These are phyloP conservation scores for Spea multiplicata DNA, from an alignment of 2,113 vertebrate species.

Conservation along the genomic window DNA sequence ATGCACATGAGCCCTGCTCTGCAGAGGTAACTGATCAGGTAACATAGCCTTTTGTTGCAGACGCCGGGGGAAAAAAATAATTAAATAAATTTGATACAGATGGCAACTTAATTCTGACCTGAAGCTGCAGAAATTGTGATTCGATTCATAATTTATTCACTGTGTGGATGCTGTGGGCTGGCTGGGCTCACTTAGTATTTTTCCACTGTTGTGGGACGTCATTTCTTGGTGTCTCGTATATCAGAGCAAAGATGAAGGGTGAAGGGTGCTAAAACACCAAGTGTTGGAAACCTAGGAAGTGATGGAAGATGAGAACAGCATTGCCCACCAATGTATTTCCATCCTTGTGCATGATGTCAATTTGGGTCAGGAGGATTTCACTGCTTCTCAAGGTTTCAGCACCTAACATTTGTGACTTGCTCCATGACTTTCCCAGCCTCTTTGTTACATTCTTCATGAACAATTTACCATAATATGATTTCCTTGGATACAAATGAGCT, in stretches of 20 bases:
- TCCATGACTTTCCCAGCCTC: too few relatives aligned
- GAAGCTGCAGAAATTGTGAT: slow-evolving; percentile 33
- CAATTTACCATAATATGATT: too few relatives aligned
- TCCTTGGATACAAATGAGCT: too few relatives aligned
- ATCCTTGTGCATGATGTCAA: too few relatives aligned
- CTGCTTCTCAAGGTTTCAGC: too few relatives aligned
- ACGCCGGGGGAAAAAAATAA: slow-evolving; percentile 36
- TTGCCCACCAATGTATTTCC: background rate
- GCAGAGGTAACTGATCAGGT: slow-evolving; percentile 32
- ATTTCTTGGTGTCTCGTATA: slow-evolving; percentile 21
- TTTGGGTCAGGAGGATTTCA: too few relatives aligned
- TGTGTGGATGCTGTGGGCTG: slow-evolving; percentile 19
- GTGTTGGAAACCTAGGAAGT: slow-evolving; percentile 22
- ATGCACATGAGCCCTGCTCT: slow-evolving; percentile 21
- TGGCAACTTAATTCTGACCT: slow-evolving; percentile 29
- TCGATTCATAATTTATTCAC: slow-evolving; percentile 39
- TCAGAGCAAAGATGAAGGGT: slow-evolving; percentile 16
- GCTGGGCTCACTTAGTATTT: slow-evolving; percentile 29
- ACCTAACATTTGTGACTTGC: too few relatives aligned
- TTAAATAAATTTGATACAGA: slow-evolving; percentile 38
- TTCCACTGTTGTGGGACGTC: slow-evolving; percentile 37
- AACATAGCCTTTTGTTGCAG: slow-evolving; percentile 37
- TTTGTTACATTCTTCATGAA: too few relatives aligned
- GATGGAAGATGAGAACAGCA: background rate
- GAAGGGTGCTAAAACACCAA: slow-evolving; percentile 36